phyloP scores from a whole-genome alignment of 2,113 vertebrate genomes.

The Acanthisitta chloris region DNA sequence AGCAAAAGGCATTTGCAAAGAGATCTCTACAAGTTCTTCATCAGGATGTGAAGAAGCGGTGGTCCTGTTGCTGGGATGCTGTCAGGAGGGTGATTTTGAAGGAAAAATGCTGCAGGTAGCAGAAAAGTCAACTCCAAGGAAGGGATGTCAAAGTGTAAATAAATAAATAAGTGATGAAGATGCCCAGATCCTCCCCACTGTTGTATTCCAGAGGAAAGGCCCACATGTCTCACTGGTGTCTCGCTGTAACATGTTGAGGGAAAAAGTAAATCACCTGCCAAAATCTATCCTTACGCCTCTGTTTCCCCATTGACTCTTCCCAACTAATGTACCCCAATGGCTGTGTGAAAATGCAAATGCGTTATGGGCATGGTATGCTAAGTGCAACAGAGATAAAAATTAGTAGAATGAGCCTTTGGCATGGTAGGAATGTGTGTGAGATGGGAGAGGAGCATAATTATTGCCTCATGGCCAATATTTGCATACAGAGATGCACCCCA shows the following conservation, averaged over 20 bases:
- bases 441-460: background rate
- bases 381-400: background rate
- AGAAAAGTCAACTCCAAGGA: background rate
- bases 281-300: background rate
- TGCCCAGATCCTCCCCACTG: background rate
- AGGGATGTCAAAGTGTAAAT: background rate
- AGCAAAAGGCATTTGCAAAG: background rate
- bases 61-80: background rate
- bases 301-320: background rate
- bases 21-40: background rate
- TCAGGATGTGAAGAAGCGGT: background rate
- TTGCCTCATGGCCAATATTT: fast-evolving
- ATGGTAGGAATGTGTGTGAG: background rate
- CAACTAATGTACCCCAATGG: background rate
- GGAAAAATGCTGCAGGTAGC: background rate
- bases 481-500: background rate
- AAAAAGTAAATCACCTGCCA: background rate
- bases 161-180: background rate
- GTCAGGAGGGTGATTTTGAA: background rate
- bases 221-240: background rate
- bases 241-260: fast-evolving
- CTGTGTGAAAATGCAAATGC: fast-evolving
- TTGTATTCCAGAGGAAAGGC: background rate
- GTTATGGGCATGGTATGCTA: background rate
- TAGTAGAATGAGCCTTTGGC: background rate